Evolutionary conservation across 2,888 invertebrate species (phyloP).

Genomic region (Meganola albula): DNA sequence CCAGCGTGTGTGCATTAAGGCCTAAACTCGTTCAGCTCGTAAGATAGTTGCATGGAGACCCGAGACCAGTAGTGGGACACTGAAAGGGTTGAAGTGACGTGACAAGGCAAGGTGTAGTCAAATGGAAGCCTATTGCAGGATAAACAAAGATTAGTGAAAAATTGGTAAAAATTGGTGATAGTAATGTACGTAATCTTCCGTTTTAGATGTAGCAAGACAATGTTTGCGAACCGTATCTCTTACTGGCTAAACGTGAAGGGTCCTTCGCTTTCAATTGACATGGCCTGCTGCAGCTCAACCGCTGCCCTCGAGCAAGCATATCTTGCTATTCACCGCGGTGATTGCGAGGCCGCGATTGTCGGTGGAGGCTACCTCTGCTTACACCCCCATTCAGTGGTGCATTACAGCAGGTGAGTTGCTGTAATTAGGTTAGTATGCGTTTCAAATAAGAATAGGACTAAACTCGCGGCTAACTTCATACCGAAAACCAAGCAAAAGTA

Average conservation of each 20-base stretch:
- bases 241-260: slow-evolving; percentile 62
- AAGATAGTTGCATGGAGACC: too few species aligned
- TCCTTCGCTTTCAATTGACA: slow-evolving; percentile 50
- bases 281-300: slow-evolving; percentile 48
- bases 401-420: slow-evolving; percentile 45
- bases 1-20: too few species aligned
- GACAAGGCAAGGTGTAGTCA: too few species aligned
- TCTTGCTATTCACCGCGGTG: slow-evolving; percentile 42
- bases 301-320: slow-evolving; percentile 49
- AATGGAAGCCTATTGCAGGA: too few species aligned
- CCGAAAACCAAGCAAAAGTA: too few species aligned
- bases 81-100: too few species aligned
- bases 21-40: too few species aligned
- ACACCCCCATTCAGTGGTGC: slow-evolving; percentile 67
- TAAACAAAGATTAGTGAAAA: too few species aligned
- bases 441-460: too few species aligned
- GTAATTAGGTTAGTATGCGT: background rate
- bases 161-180: too few species aligned
- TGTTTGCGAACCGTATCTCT: slow-evolving; percentile 61
- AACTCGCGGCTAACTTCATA: too few species aligned
- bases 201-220: slow-evolving; percentile 49
- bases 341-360: slow-evolving; percentile 76
- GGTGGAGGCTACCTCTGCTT: slow-evolving; percentile 78
- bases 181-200: background rate
- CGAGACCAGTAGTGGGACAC: too few species aligned